phyloP scores from a whole-genome alignment of 2,113 vertebrate species.

The Dipodomys stephensi region DNA sequence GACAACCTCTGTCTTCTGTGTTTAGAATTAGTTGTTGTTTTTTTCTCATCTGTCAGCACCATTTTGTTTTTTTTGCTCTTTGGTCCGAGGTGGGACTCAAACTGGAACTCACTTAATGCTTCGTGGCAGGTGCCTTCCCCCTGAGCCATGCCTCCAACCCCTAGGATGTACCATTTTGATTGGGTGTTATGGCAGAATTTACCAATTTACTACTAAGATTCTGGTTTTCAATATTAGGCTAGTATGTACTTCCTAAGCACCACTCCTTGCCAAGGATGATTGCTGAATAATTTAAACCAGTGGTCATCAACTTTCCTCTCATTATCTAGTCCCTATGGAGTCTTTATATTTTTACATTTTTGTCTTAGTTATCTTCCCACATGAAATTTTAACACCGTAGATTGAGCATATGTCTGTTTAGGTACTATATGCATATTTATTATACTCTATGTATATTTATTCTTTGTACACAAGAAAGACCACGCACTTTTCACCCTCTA shows the following conservation, averaged over 20 bases:
- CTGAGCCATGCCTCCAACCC: too few relatives aligned
- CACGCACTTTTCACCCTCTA: neutral
- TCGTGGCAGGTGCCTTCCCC: too few relatives aligned
- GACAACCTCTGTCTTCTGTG: too few relatives aligned
- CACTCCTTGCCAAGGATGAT: neutral
- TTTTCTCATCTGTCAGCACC: too few relatives aligned
- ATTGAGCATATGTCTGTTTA: neutral
- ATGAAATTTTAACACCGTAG: neutral
- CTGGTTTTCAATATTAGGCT: neutral
- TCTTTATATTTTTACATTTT: neutral
- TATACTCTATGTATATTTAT: neutral
- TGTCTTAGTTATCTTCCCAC: neutral
- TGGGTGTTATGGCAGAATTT: neutral
- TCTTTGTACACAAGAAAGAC: neutral
- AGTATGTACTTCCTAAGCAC: neutral
- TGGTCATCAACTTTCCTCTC: neutral
- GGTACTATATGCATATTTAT: neutral
- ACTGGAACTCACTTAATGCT: too few relatives aligned
- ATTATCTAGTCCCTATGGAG: neutral
- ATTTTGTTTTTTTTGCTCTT: too few relatives aligned
- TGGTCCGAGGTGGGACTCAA: too few relatives aligned
- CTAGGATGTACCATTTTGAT: neutral
- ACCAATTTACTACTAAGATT: neutral
- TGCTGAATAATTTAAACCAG: neutral
- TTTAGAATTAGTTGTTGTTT: too few relatives aligned